A percentile compares a stretch with the other conserved stretches of the same genome.
Conservation (phyloP, 2,888 invertebrate species). For the Ochropleura plecta region DNA sequence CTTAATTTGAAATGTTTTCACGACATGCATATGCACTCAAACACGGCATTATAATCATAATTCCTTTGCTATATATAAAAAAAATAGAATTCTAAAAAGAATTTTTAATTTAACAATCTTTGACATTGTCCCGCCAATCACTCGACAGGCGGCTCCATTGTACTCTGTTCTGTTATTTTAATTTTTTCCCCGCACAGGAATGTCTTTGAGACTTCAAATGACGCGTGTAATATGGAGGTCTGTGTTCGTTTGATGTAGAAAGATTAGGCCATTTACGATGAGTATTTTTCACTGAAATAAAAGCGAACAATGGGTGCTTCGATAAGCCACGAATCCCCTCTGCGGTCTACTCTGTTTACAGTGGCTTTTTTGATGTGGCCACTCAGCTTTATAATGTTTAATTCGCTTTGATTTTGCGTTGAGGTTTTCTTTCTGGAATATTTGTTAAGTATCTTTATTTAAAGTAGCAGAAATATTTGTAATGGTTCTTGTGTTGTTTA, state of each 20-base stretch:
- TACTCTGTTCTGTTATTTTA: conserved; percentile 86
- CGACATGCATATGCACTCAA: conserved; percentile 1
- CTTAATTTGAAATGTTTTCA: not conserved
- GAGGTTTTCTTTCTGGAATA: conserved; percentile 45
- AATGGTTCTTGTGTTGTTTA: conserved; percentile 2
- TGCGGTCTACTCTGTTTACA: conserved; percentile 78
- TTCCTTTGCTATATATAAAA: conserved; percentile 50
- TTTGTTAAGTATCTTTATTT: conserved; percentile 30
- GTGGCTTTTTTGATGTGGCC: conserved; percentile 78
- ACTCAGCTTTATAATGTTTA: conserved; percentile 69
- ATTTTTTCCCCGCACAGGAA: conserved; percentile 86
- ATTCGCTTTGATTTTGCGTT: conserved; percentile 58
- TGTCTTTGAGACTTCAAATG: conserved; percentile 90
- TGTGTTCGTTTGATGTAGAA: conserved; percentile 87
- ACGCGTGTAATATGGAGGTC: conserved; percentile 89
- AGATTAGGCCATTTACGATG: conserved; percentile 86
- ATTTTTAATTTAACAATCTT: conserved; percentile 84
- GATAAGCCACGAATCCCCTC: conserved; percentile 79
- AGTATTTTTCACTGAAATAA: conserved; percentile 85
- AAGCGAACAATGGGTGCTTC: conserved; percentile 81
- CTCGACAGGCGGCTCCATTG: conserved; percentile 76
- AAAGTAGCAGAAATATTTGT: conserved; percentile 4
- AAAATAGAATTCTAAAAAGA: conserved; percentile 69
- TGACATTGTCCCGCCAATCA: conserved; percentile 76
- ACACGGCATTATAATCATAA: conserved; percentile 35